These are phyloP conservation scores for Rhegmatorhina hoffmannsi DNA, from an alignment of 2,113 vertebrate species.

Conservation along the genomic window DNA sequence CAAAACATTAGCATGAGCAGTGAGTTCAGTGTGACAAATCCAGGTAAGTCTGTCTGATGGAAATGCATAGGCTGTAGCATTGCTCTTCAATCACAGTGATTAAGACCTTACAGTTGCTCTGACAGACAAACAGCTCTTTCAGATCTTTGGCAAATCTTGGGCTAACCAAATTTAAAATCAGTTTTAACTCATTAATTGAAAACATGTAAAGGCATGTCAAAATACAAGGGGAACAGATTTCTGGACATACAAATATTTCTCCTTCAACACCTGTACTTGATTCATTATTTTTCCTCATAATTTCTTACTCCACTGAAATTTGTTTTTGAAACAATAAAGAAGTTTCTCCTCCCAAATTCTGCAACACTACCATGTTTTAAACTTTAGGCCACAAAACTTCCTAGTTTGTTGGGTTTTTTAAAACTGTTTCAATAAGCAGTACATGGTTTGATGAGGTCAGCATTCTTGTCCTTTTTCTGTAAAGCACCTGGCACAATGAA, in stretches of 20 bases:
- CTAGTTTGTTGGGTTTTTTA: background rate
- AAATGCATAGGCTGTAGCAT: background rate
- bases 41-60: background rate
- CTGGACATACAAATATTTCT: background rate
- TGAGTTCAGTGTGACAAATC: background rate
- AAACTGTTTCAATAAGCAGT: background rate
- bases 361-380: background rate
- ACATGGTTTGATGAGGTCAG: background rate
- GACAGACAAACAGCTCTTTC: background rate
- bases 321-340: background rate
- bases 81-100: constrained; percentile 14
- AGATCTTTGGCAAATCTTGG: constrained; percentile 27
- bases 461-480: background rate
- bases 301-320: background rate
- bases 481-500: background rate
- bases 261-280: background rate
- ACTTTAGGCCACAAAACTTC: background rate
- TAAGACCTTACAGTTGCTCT: background rate
- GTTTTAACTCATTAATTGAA: background rate
- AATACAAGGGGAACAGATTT: background rate
- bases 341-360: background rate
- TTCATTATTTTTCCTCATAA: background rate
- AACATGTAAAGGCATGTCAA: background rate
- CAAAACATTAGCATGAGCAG: background rate
- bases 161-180: background rate